Conservation (phyloP, 2,113 vertebrate species). For the Notechis scutatus region DNA sequence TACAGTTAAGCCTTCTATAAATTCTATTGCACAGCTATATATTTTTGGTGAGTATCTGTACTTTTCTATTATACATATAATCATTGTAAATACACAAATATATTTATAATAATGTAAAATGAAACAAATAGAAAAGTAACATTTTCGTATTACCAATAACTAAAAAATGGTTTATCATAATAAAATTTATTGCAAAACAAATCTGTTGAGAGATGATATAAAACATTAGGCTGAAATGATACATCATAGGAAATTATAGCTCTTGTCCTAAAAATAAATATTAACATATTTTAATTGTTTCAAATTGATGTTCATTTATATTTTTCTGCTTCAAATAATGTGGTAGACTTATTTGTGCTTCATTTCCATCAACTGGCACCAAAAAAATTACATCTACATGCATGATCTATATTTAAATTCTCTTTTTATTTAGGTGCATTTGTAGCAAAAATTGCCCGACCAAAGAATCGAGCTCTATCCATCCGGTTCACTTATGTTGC, state of each 20-base stretch:
- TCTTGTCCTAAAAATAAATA: not conserved
- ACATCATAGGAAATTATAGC: not conserved
- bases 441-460: slow-evolving; percentile 95
- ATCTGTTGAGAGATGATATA: not conserved
- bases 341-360: not conserved
- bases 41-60: not conserved
- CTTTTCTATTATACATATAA: not conserved
- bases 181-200: not conserved
- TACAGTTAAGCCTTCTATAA: not conserved
- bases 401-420: not conserved
- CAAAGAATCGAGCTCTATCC: slow-evolving; percentile 88
- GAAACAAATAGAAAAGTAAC: not conserved
- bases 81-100: not conserved
- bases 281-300: not conserved
- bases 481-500: slow-evolving; percentile 89
- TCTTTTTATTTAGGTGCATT: slow-evolving; percentile 83
- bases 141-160: not conserved
- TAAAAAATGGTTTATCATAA: not conserved
- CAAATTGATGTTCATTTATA: not conserved
- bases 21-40: not conserved
- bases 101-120: not conserved
- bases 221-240: not conserved
- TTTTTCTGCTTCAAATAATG: not conserved
- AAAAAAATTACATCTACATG: not conserved
- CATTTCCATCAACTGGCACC: not conserved